A percentile compares a stretch with the other conserved stretches of the same genome.
Evolutionary conservation across 2,797 vertebrate species (phyloP).

Genomic region (Lutjanus campechanus): DNA sequence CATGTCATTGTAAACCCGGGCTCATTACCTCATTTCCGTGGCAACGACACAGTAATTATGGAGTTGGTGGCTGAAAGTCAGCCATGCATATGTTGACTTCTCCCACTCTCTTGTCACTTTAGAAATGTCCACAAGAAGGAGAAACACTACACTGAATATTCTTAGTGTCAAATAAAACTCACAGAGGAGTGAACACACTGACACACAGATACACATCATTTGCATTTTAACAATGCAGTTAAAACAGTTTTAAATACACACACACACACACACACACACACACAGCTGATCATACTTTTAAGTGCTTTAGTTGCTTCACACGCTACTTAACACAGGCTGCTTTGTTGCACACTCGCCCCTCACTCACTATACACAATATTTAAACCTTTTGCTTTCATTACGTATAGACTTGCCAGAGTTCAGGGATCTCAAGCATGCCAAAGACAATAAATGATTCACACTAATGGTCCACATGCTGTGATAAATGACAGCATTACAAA

Average conservation of each 20-base stretch:
- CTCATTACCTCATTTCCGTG: slow-evolving; percentile 29
- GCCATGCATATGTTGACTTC: slow-evolving; percentile 43
- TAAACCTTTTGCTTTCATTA: slow-evolving; percentile 45
- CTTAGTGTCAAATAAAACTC: slow-evolving; percentile 1
- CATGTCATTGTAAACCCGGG: slow-evolving; percentile 21
- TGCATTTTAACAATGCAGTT: neutral
- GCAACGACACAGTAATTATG: slow-evolving; percentile 57
- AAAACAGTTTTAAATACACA: slow-evolving; percentile 7
- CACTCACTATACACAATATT: slow-evolving; percentile 49
- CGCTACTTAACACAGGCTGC: slow-evolving; percentile 35
- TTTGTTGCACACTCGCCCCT: slow-evolving; percentile 38
- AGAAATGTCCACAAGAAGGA: slow-evolving; percentile 52
- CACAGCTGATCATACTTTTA: slow-evolving; percentile 16
- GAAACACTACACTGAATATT: slow-evolving; percentile 60
- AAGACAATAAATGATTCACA: slow-evolving; percentile 79
- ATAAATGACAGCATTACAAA: slow-evolving; percentile 79
- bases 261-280: neutral
- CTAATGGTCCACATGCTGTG: slow-evolving; percentile 73
- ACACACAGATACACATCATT: neutral
- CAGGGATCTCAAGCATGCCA: slow-evolving; percentile 62
- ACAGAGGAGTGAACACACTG: neutral
- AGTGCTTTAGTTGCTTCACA: slow-evolving; percentile 27
- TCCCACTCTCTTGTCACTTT: slow-evolving; percentile 42
- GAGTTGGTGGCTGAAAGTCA: slow-evolving; percentile 44
- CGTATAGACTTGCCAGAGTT: slow-evolving; percentile 56